These are phyloP conservation scores for Gastrophryne carolinensis DNA, from an alignment of 2,797 vertebrate genomes.

Conservation along the genomic window DNA sequence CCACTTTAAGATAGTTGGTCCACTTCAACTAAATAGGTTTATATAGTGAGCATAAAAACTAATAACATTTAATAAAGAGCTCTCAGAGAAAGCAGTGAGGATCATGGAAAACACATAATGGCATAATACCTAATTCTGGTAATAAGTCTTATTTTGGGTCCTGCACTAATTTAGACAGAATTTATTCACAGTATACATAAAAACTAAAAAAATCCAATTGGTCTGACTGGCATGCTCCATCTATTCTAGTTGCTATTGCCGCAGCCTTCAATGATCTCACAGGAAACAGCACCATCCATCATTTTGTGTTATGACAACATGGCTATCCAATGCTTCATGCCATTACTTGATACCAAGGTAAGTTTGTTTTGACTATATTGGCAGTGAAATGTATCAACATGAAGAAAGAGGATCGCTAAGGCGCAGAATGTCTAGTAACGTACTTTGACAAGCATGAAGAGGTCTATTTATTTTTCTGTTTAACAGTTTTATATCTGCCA, in stretches of 20 bases:
- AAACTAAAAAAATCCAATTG: too few species aligned
- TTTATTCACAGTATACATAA: too few species aligned
- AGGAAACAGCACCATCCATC: neutral
- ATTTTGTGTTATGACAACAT: neutral
- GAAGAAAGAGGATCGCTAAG: neutral
- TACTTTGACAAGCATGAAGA: conserved; percentile 22
- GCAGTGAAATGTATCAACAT: neutral
- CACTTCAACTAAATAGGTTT: too few species aligned
- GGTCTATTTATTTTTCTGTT: neutral
- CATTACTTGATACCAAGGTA: neutral
- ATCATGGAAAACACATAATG: too few species aligned
- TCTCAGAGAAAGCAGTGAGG: too few species aligned
- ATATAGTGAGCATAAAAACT: too few species aligned
- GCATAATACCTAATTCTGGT: too few species aligned
- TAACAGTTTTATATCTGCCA: conserved; percentile 14
- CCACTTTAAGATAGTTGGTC: too few species aligned
- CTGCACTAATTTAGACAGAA: too few species aligned
- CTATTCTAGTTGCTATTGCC: neutral
- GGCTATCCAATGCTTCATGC: neutral
- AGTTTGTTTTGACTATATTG: neutral
- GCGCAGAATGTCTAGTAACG: neutral
- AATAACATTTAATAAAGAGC: too few species aligned
- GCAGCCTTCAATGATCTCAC: neutral
- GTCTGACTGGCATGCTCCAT: neutral
- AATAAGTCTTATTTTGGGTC: too few species aligned